phyloP scores from a whole-genome alignment of 2,888 invertebrate species.

The Mechanitis messenoides region DNA sequence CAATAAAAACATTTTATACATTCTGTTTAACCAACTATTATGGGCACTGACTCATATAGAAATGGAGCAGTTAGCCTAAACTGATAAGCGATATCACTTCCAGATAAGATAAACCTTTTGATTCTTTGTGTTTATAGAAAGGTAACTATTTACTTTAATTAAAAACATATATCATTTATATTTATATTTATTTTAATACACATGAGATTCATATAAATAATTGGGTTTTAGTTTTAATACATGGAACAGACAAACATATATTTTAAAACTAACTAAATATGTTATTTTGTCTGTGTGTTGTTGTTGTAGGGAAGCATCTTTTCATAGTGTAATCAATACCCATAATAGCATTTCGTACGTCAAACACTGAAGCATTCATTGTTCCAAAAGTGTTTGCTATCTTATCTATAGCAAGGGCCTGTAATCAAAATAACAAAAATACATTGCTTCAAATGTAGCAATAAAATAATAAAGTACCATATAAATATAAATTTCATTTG shows the following conservation, averaged over 20 bases:
- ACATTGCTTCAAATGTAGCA: background rate
- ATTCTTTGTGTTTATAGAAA: conserved; percentile 31
- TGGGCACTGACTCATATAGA: conserved; percentile 22
- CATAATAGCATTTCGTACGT: conserved; percentile 58
- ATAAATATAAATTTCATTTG: too few relatives aligned
- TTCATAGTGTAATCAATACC: conserved; percentile 64
- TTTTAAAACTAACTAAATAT: conserved; percentile 37
- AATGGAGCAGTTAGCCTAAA: conserved; percentile 48
- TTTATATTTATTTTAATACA: too few relatives aligned
- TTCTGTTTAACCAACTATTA: conserved; percentile 19
- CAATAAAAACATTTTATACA: conserved; percentile 39
- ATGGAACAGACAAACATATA: conserved; percentile 6
- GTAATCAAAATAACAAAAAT: conserved; percentile 14
- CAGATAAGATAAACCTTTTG: conserved; percentile 52
- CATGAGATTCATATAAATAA: conserved; percentile 3
- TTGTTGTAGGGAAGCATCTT: conserved; percentile 47
- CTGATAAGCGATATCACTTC: conserved; percentile 49
- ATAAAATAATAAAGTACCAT: too few relatives aligned
- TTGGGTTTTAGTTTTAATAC: background rate
- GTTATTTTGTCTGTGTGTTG: conserved; percentile 49
- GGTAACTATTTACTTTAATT: background rate
- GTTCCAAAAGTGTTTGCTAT: conserved; percentile 56
- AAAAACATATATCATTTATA: background rate
- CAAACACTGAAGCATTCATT: conserved; percentile 52
- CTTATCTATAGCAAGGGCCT: conserved; percentile 62